Percentiles rank a stretch among this genome's conserved stretches.
Conservation (phyloP, 2,888 invertebrate species). For the Camptogramma bilineatum region DNA sequence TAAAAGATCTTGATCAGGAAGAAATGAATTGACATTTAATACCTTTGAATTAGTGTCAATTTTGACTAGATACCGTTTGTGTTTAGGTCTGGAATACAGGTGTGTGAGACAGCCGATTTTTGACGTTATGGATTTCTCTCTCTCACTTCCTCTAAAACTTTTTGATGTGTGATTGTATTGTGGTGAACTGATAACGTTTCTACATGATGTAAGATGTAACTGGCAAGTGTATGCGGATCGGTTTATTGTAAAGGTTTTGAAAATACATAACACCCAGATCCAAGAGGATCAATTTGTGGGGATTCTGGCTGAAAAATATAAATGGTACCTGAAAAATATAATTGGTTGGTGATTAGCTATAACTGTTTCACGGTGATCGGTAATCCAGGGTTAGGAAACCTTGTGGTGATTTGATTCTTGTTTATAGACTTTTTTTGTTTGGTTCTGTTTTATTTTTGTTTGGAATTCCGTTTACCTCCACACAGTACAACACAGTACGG, state of each 20-base stretch:
- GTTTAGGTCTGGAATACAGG: neutral
- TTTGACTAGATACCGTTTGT: neutral
- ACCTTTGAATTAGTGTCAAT: too few relatives aligned
- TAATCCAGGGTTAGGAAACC: neutral
- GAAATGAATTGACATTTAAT: too few relatives aligned
- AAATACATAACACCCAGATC: neutral
- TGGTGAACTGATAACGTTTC: neutral
- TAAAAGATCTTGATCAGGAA: too few relatives aligned
- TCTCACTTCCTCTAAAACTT: neutral
- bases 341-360: neutral
- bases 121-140: neutral
- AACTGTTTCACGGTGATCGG: neutral
- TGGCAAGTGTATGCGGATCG: neutral
- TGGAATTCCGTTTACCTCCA: neutral
- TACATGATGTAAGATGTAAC: neutral
- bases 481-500: conserved; percentile 3
- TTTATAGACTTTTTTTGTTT: conserved; percentile 4
- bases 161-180: neutral
- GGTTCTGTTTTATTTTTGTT: conserved; percentile 11
- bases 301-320: neutral
- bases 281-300: neutral
- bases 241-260: neutral
- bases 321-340: neutral
- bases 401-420: conserved; percentile 1
- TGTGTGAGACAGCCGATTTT: neutral